Base-by-base conservation (phyloP, 2,888 invertebrate species). In the Caenorhabditis macrosperma region DNA sequence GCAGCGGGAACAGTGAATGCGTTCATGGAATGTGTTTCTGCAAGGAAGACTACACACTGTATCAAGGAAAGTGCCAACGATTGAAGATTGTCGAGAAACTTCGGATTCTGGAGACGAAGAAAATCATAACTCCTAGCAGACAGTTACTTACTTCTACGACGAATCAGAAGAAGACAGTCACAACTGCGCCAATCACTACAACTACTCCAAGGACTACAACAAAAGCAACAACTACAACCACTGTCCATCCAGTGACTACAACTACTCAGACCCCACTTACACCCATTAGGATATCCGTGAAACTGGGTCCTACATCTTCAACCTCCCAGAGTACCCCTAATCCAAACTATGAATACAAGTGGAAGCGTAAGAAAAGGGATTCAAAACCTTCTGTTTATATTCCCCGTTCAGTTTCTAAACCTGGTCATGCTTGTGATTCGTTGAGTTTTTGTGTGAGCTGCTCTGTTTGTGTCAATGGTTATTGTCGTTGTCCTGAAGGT, bases 1-100 rank as follows among this genome's bases (percentile, higher is more conserved):
- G 89, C 68, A 76, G 80, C 41, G 87, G 88, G 20, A 83, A 84
- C 41, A 86, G 86, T 60, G 81, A 82, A 54, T 89, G 89, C 63
- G 68, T 83, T 38, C 84, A 85, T 68, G 87, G 85, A 12, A 55
- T 88, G 54, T 88, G 88, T 50, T 82, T 85, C 79, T 88, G 88
- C 61, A 80, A 83, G 9, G 74, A 81, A 4, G 83, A 81, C 2
- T 78, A 80, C 22, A 82, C 85, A 3, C 76, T 87, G 0, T 85
- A 79, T 68, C 67, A 75, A 50, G 87, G 84, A 41, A 71, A 75
- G 54, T 85, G 85, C 46, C 67, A 75, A n/a, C 41, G 60, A 7
- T 33, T 74, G 50, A 57, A 38, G 20, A 68, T 77, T 6, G 66
- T 60, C 12, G 78, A 64, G 60, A 64, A 57, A 48, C 35, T 64